phyloP scores from a whole-genome alignment of 1,140 invertebrate genomes.

The Polypedilum pembai region DNA sequence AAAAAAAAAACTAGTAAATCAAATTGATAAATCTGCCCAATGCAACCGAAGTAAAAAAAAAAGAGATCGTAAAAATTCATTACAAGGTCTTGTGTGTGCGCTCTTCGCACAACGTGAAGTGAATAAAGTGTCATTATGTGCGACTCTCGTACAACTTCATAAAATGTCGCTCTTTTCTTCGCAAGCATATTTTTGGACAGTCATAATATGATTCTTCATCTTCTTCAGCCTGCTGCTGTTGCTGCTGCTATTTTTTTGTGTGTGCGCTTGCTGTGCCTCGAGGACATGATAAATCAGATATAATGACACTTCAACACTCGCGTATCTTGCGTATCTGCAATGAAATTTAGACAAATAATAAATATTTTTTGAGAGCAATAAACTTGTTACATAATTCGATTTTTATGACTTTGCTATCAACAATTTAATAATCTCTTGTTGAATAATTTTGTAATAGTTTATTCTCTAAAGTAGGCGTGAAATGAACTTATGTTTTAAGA shows the following conservation, averaged over 20 bases:
- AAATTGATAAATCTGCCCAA: too few relatives aligned
- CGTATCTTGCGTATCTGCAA: too few relatives aligned
- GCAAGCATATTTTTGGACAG: background rate
- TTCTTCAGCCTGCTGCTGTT: background rate
- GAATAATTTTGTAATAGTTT: background rate
- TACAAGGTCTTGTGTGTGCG: background rate
- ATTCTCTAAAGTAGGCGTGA: background rate
- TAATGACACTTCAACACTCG: background rate
- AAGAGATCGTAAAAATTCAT: conserved; percentile 18
- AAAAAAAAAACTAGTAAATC: too few relatives aligned
- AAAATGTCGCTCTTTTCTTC: background rate
- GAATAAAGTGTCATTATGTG: background rate
- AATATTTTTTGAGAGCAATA: background rate
- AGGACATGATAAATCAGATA: conserved; percentile 12
- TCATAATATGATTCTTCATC: background rate
- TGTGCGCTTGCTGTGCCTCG: background rate
- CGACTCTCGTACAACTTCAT: background rate
- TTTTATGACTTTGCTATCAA: background rate
- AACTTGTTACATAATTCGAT: background rate
- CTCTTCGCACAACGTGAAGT: background rate
- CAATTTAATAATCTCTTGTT: background rate
- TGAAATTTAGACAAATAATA: background rate
- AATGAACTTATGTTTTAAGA: background rate
- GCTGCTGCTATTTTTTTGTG: background rate
- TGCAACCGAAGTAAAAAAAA: background rate